Conservation (phyloP, 2,797 vertebrate species). For the Spheniscus humboldti region DNA sequence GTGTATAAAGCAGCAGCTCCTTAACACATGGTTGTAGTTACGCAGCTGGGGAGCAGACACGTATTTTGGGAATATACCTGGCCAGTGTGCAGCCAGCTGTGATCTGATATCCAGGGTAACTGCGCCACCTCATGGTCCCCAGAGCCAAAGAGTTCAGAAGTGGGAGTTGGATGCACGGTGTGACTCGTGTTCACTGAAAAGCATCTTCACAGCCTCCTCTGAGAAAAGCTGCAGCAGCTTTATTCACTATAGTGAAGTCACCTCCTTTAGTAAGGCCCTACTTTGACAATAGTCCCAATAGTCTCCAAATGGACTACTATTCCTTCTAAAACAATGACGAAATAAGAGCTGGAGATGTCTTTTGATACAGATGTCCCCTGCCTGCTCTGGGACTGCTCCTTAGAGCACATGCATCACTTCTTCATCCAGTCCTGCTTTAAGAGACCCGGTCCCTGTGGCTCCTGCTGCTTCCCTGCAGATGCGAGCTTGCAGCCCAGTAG, state of each 20-base stretch:
- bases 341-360: background rate
- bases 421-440: background rate
- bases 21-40: background rate
- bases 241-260: background rate
- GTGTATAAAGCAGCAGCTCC: background rate
- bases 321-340: background rate
- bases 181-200: fast-evolving
- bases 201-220: background rate
- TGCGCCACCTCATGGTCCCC: conserved; percentile 51
- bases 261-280: background rate
- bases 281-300: background rate
- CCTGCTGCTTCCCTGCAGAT: background rate
- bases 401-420: background rate
- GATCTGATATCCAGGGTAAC: background rate
- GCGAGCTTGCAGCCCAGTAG: background rate
- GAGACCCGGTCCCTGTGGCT: background rate
- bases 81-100: background rate
- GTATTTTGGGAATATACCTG: background rate
- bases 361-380: background rate
- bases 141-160: background rate
- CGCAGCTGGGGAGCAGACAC: fast-evolving
- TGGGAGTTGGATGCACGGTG: fast-evolving
- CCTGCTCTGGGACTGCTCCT: background rate
- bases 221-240: background rate
- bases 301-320: background rate